Evolutionary conservation across 2,888 invertebrate genomes (phyloP), one percentile per base, ranked within the genome.

Genomic region (Bursaphelenchus okinawaensis): DNA sequence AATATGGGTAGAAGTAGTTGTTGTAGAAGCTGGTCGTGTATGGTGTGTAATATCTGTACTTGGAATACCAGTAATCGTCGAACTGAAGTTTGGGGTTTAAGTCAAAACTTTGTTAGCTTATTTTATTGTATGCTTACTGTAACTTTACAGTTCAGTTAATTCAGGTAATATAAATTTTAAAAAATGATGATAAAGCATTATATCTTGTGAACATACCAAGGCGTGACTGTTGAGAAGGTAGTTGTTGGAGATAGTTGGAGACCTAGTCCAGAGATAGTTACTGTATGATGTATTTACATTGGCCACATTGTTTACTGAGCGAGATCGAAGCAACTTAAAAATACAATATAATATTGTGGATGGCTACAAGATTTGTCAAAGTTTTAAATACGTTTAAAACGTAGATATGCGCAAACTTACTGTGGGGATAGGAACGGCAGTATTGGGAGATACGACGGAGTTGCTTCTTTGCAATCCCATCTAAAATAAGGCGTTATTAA

Each of bases 171-270:
- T n/a, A n/a, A n/a, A n/a, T n/a, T n/a, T n/a, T n/a, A n/a, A n/a
- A n/a, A n/a, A n/a, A n/a, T n/a, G n/a, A n/a, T n/a, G n/a, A n/a
- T n/a, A n/a, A n/a, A n/a, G n/a, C n/a, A n/a, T n/a, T n/a, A n/a
- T n/a, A n/a, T n/a, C n/a, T n/a, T 1, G n/a, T 16, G n/a, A 40
- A 52, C 28, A 31, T 28, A 67, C 67, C 67, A 67, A 52, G 27
- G 40, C 40, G n/a, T 40, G 40, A n/a, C 40, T 40, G 6, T 40
- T 40, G 6, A 40, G 40, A 16, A 40, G n/a, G 40, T 40, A 40
- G n/a, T 40, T 12, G n/a, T 40, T 40, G 40, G 40, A 1, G 40
- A 40, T 40, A 6, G n/a, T n/a, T n/a, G 40, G 40, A n/a, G 40
- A 40, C 12, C 40, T 40, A 4, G 40, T 40, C 40, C 40, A 40